Base-by-base conservation (phyloP, 2,888 invertebrate genomes). In the Athalia cordata region DNA sequence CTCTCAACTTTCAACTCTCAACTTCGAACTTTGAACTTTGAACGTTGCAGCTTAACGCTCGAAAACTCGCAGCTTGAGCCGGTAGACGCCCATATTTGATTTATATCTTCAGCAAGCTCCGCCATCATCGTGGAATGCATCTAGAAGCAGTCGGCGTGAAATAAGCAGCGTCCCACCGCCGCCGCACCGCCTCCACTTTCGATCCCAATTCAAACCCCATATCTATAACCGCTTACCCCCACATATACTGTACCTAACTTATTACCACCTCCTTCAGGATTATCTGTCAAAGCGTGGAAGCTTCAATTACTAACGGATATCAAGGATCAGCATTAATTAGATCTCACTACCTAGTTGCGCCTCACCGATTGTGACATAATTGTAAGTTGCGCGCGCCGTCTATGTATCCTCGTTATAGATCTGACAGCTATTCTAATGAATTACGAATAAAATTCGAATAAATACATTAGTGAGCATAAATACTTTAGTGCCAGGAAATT, bases 111-210 rank as follows among this genome's bases (percentile, higher is more conserved):
- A 45, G 62, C 62, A 62, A 62, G 74, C 47, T 55, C 62, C 72
- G 50, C 57, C 61, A 13, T 66, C 77, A 52, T 67, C 66, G 66
- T 62, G 74, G 66, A 86, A 86, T 84, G 85, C 83, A 84, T 83
- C 85, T 81, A 78, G 82, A 81, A 85, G 82, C 84, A 87, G 84
- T 84, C 84, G 82, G 83, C 85, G 86, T 86, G 85, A 87, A 87
- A 87, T 88, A 75, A 62, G 62, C 74, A 75, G 59, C 59, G n/a
- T 61, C 72, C 72, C 59, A 9, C 59, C 65, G 29, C 65, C 65
- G 29, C 8, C 43, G n/a, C 65, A 5, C 13, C 47, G 50, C 67
- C 67, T 52, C 49, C 11, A 67, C 52, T 50, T 45, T 59, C 5
- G 13, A 59, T n/a, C 64, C 9, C 29, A 29, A 29, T 29, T 29